Evolutionary conservation across 1,140 invertebrate genomes (phyloP), one percentile per base, ranked within the genome.

Genomic region (Apis cerana): DNA sequence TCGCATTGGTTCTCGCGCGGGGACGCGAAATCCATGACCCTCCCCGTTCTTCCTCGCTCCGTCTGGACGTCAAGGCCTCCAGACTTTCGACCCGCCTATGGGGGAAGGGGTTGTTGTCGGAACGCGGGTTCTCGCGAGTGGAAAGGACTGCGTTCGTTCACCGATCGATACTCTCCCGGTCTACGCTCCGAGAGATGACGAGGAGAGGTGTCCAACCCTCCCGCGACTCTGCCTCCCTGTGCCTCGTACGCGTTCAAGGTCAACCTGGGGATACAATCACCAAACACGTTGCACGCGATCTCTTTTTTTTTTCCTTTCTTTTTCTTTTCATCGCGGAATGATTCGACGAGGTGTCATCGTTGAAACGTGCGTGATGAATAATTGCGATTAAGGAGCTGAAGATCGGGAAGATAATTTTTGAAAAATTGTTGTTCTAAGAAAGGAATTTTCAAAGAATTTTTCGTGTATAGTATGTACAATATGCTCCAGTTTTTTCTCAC

Each of bases 121-220:
- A 48, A 50, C 58, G 64, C 50, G 56, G 67, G 61, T 65, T 59
- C 70, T 84, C 78, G 23, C 68, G 83, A 82, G 74, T 76, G 80
- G 71, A 62, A 75, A 62, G 59, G 76, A 50, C 85, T 33, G 71
- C 43, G 27, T 50, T 69, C 43, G 62, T 80, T 43, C 27, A 17
- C 8, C 59, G 80, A 87, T 87, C 84, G 85, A 87, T 87, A 86
- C 80, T 33, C 52, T 43, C 33, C 33, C 71, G 61, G 68, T 85
- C 67, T 85, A 85, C 78, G 54, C 23, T 48, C 19, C 9, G 50
- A 48, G 33, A 13, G 23, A 71, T 56, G 33, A n/a, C 50, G 50
- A 23, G 27, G 19, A 21, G 52, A 13, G 21, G 12, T 13, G 23
- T 13, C 11, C 69, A 12, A 71, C 68, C 48, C 67, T 71, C 48